phyloP scores from a whole-genome alignment of 1,140 invertebrate species.

The Brachystomella parvula region DNA sequence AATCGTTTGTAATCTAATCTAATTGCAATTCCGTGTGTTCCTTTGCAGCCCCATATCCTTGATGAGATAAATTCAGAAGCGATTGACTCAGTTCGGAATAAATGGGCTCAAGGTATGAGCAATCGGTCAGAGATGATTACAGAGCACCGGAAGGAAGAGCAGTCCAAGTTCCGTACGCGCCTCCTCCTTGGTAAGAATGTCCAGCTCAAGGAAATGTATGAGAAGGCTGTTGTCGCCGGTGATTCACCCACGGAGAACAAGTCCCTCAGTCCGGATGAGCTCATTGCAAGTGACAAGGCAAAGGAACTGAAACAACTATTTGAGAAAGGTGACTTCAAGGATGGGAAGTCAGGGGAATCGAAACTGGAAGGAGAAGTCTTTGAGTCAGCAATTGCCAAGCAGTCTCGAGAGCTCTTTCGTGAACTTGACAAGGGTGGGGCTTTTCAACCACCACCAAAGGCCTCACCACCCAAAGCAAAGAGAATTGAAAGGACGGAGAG shows the following conservation, averaged over 20 bases:
- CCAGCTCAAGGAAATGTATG: conserved; percentile 84
- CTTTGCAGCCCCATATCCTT: neutral
- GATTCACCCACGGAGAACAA: conserved; percentile 55
- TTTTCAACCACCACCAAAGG: conserved; percentile 27
- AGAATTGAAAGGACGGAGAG: conserved; percentile 3
- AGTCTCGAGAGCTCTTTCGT: conserved; percentile 73
- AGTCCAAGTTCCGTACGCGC: conserved; percentile 70
- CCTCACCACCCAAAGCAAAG: neutral
- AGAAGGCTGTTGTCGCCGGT: conserved; percentile 67
- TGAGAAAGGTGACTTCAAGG: conserved; percentile 62
- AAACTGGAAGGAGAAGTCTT: conserved; percentile 69
- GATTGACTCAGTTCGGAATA: conserved; percentile 44
- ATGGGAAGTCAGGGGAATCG: conserved; percentile 48
- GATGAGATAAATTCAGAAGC: conserved; percentile 33
- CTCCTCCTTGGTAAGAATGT: conserved; percentile 71
- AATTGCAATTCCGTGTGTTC: conserved; percentile 10
- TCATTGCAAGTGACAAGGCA: conserved; percentile 4
- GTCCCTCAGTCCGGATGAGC: conserved; percentile 30
- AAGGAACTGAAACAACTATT: conserved; percentile 57
- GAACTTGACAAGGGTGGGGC: conserved; percentile 65
- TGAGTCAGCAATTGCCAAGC: conserved; percentile 74
- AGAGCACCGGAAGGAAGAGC: conserved; percentile 77
- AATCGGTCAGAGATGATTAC: conserved; percentile 58
- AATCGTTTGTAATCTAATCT: too few species aligned
- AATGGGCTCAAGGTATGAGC: conserved; percentile 58